Conservation (phyloP, 2,888 invertebrate genomes). For the Cinara cedri region DNA sequence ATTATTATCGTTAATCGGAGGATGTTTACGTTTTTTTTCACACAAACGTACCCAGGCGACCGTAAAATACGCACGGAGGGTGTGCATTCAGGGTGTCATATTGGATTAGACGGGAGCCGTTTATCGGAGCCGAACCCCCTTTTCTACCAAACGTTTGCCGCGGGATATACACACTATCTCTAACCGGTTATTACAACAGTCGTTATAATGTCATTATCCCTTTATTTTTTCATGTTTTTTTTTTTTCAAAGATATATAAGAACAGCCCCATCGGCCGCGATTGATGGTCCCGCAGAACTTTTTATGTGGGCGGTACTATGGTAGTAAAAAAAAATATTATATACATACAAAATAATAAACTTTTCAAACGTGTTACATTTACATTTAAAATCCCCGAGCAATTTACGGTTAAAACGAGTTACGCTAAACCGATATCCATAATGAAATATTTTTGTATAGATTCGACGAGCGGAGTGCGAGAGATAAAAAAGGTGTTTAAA, state of each 20-base stretch:
- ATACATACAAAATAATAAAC: neutral
- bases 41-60: slow-evolving; percentile 39
- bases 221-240: slow-evolving; percentile 23
- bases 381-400: no score
- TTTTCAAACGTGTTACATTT: no score
- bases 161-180: slow-evolving; percentile 39
- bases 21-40: slow-evolving; percentile 45
- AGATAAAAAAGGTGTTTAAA: no score
- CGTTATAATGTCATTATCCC: slow-evolving; percentile 53
- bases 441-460: no score
- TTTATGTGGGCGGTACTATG: slow-evolving; percentile 16
- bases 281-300: slow-evolving; percentile 9
- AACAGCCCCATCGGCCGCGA: neutral
- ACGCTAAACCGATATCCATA: no score
- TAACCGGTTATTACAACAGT: slow-evolving; percentile 56
- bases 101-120: slow-evolving; percentile 42
- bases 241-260: no score
- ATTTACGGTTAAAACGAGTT: no score
- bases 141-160: slow-evolving; percentile 51
- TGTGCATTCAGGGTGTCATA: slow-evolving; percentile 51
- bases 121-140: slow-evolving; percentile 39
- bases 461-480: no score
- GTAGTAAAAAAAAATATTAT: neutral
- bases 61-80: slow-evolving; percentile 46
- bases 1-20: slow-evolving; percentile 16